Conservation (phyloP, 2,113 vertebrate species). For the Calypte anna region DNA sequence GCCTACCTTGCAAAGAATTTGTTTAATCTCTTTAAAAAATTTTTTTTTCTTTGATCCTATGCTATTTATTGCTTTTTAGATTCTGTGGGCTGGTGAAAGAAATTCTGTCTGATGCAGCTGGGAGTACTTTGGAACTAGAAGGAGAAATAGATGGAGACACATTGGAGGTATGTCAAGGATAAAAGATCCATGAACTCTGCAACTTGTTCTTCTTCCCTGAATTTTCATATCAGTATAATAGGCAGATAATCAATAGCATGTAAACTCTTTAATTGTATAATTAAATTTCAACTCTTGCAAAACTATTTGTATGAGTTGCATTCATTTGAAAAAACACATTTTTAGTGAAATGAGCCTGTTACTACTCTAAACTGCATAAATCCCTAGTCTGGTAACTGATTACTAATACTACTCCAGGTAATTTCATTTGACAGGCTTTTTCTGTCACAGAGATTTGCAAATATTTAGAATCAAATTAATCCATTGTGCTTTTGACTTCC, state of each 20-base stretch:
- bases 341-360: neutral
- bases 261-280: neutral
- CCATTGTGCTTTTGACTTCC: neutral
- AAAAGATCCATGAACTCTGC: neutral
- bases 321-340: neutral
- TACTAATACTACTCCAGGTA: neutral
- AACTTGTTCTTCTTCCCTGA: neutral
- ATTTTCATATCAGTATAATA: neutral
- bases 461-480: neutral
- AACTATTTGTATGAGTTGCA: neutral
- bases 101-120: conserved; percentile 85
- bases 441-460: neutral
- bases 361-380: neutral
- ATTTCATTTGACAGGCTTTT: neutral
- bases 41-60: neutral
- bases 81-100: conserved; percentile 94
- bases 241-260: neutral
- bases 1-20: neutral
- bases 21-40: neutral
- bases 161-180: conserved; percentile 83
- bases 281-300: neutral
- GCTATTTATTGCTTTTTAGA: conserved; percentile 72
- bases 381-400: neutral
- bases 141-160: conserved; percentile 87
- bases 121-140: conserved; percentile 86